Conservation (phyloP, 2,888 invertebrate genomes). For the Opisthograptis luteolata region DNA sequence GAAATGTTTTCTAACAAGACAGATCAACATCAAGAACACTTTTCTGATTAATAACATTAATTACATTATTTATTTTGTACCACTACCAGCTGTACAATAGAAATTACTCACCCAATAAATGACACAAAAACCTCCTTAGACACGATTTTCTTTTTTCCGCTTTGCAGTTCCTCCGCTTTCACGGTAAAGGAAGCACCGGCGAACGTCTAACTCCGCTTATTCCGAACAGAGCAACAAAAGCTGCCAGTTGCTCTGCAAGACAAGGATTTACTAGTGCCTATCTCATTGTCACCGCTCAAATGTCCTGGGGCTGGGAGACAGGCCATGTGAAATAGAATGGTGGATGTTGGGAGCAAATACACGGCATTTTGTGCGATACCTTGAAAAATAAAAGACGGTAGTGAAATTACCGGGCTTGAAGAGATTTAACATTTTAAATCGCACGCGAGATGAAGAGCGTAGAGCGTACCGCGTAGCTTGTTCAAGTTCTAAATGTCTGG, state of each 20-base stretch:
- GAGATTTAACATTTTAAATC: too few relatives aligned
- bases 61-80: too few relatives aligned
- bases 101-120: too few relatives aligned
- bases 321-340: constrained; percentile 5
- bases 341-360: constrained; percentile 6
- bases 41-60: too few relatives aligned
- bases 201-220: constrained; percentile 4
- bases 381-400: neutral
- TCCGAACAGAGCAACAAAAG: constrained; percentile 18
- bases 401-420: neutral
- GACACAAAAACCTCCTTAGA: too few relatives aligned
- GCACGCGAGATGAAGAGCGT: too few relatives aligned
- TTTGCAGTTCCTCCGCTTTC: neutral
- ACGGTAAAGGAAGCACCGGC: neutral
- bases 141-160: neutral
- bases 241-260: constrained; percentile 1
- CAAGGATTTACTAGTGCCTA: constrained; percentile 9
- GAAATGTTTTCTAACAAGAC: too few relatives aligned
- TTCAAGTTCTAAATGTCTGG: too few relatives aligned
- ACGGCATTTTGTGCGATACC: neutral
- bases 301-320: neutral
- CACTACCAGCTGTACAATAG: too few relatives aligned
- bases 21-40: too few relatives aligned
- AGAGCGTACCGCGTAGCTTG: too few relatives aligned
- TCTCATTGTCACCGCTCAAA: constrained; percentile 11